These are phyloP conservation scores for Limenitis camilla DNA, from an alignment of 2,888 invertebrate genomes.

Conservation along the genomic window DNA sequence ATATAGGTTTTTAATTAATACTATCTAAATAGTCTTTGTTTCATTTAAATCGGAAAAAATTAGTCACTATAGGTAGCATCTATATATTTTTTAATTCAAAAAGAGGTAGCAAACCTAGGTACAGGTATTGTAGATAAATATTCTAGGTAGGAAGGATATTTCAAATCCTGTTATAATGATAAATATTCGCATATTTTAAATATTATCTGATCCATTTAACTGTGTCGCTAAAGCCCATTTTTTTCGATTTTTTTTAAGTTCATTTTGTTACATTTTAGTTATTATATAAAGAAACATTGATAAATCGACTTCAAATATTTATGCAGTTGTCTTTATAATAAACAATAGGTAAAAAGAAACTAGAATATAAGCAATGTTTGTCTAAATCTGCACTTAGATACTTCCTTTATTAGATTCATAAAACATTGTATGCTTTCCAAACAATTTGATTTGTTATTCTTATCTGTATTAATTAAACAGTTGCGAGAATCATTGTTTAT, in stretches of 20 bases:
- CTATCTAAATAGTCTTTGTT: too few relatives aligned
- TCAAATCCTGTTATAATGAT: neutral
- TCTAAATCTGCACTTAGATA: conserved; percentile 8
- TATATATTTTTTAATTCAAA: too few relatives aligned
- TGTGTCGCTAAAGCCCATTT: conserved; percentile 30
- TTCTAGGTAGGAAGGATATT: neutral
- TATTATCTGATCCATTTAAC: conserved; percentile 25
- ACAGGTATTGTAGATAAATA: neutral
- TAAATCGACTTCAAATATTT: conserved; percentile 26
- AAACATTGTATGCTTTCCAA: too few relatives aligned
- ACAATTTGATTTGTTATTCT: too few relatives aligned
- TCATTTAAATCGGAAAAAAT: too few relatives aligned
- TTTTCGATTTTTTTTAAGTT: conserved; percentile 27
- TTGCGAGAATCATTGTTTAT: too few relatives aligned
- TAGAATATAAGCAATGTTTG: conserved; percentile 5
- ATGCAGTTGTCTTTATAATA: conserved; percentile 6
- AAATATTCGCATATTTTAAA: conserved; percentile 6
- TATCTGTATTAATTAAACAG: too few relatives aligned
- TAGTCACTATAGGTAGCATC: too few relatives aligned
- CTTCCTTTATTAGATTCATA: neutral
- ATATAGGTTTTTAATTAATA: too few relatives aligned
- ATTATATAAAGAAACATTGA: conserved; percentile 24
- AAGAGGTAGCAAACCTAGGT: neutral
- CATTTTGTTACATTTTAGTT: too few relatives aligned
- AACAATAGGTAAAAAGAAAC: conserved; percentile 9